phyloP scores from a whole-genome alignment of 1,140 invertebrate species.

The Rhopalosiphum padi region DNA sequence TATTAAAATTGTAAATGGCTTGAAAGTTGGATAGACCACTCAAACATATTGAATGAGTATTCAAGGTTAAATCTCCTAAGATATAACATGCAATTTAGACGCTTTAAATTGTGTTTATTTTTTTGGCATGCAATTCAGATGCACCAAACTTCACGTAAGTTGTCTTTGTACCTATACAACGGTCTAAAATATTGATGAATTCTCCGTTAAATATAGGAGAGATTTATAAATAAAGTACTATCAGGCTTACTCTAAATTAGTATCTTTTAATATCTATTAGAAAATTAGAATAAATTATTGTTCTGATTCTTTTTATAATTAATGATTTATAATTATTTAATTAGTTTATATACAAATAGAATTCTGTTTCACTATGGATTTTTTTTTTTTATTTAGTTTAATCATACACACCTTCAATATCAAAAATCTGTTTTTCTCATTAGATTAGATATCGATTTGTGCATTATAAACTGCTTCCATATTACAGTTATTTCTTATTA shows the following conservation, averaged over 20 bases:
- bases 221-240: background rate
- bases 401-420: background rate
- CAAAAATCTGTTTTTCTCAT: background rate
- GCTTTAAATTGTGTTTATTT: too few species aligned
- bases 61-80: too few species aligned
- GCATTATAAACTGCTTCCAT: background rate
- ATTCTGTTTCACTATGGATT: too few species aligned
- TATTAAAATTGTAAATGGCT: too few species aligned
- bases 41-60: too few species aligned
- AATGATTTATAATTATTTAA: background rate
- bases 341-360: background rate
- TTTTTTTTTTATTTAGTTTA: too few species aligned
- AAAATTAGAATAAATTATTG: background rate
- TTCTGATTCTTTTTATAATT: background rate
- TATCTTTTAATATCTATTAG: background rate
- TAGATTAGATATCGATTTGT: background rate
- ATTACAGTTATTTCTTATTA: background rate
- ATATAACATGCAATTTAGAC: too few species aligned
- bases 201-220: conserved; percentile 7
- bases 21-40: too few species aligned
- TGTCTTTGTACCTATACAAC: background rate
- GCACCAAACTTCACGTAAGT: background rate
- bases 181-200: background rate
- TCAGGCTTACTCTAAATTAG: too few species aligned
- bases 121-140: too few species aligned